These are phyloP conservation scores for Dolichopus griseipennis DNA, from an alignment of 2,888 invertebrate species.

Conservation along the genomic window DNA sequence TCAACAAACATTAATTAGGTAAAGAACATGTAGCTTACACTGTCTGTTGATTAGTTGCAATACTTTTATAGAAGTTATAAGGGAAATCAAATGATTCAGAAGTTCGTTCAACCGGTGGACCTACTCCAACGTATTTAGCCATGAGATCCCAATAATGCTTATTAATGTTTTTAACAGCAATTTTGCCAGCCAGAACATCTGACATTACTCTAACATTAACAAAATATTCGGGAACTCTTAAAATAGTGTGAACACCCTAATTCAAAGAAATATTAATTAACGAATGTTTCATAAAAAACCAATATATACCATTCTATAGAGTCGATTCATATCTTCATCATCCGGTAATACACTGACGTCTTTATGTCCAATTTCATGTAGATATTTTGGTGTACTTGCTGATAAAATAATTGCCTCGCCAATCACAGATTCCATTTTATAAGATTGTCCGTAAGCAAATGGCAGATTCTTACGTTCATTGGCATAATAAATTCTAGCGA, in stretches of 20 bases:
- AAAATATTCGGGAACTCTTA: constrained; percentile 13
- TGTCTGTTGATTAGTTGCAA: constrained; percentile 58
- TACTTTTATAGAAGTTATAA: constrained; percentile 59
- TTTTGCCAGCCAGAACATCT: constrained; percentile 55
- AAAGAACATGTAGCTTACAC: constrained; percentile 26
- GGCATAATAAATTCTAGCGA: constrained; percentile 15
- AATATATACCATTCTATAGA: constrained; percentile 13
- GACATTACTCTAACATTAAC: constrained; percentile 2
- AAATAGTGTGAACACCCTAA: constrained; percentile 18
- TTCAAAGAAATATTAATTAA: not conserved
- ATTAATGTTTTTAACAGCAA: constrained; percentile 48
- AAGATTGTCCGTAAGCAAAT: not conserved
- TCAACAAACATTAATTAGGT: not conserved
- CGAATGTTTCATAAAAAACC: not conserved
- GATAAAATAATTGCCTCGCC: constrained; percentile 15
- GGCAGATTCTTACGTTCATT: constrained; percentile 12
- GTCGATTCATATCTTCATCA: constrained; percentile 9
- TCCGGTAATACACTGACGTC: not conserved
- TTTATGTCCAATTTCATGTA: not conserved
- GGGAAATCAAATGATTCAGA: constrained; percentile 59
- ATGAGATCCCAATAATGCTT: constrained; percentile 57
- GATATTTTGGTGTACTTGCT: constrained; percentile 10
- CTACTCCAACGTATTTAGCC: constrained; percentile 53
- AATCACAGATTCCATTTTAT: constrained; percentile 10
- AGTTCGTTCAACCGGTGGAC: constrained; percentile 52